These are phyloP conservation scores for Ciconia maguari DNA, from an alignment of 2,113 vertebrate species.

Conservation along the genomic window DNA sequence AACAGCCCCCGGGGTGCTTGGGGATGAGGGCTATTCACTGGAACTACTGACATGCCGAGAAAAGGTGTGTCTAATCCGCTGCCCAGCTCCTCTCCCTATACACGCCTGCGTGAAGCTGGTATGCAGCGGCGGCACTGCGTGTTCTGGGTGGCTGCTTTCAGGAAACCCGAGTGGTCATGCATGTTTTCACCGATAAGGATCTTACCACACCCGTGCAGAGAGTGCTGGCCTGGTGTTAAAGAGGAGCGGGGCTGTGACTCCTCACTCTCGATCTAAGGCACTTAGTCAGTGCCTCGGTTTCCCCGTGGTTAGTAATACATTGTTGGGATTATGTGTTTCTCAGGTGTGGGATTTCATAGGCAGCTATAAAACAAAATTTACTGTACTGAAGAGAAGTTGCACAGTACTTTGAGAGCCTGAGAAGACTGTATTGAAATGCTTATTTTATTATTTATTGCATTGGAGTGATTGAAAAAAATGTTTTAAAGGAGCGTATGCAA, in stretches of 20 bases:
- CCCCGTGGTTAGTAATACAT: background rate
- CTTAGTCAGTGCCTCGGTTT: background rate
- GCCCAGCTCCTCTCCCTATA: background rate
- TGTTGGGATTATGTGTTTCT: background rate
- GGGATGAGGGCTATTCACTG: background rate
- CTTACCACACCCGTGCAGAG: background rate
- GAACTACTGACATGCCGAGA: background rate
- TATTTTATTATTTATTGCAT: background rate
- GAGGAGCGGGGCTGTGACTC: background rate
- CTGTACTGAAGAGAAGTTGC: background rate
- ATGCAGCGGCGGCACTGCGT: background rate
- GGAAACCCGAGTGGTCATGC: background rate
- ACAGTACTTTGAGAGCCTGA: background rate
- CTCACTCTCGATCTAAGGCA: background rate
- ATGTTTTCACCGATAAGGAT: background rate
- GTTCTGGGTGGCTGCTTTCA: background rate
- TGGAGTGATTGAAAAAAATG: background rate
- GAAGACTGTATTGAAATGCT: background rate
- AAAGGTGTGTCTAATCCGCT: slow-evolving; percentile 23
- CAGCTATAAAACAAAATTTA: background rate
- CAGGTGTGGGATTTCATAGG: background rate
- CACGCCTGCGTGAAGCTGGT: background rate
- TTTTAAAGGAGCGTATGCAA: background rate
- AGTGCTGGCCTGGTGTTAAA: background rate
- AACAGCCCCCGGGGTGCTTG: background rate